Evolutionary conservation across 2,797 vertebrate species (phyloP), one percentile per base, ranked within the genome.

Genomic region (Chrysocyon brachyurus): DNA sequence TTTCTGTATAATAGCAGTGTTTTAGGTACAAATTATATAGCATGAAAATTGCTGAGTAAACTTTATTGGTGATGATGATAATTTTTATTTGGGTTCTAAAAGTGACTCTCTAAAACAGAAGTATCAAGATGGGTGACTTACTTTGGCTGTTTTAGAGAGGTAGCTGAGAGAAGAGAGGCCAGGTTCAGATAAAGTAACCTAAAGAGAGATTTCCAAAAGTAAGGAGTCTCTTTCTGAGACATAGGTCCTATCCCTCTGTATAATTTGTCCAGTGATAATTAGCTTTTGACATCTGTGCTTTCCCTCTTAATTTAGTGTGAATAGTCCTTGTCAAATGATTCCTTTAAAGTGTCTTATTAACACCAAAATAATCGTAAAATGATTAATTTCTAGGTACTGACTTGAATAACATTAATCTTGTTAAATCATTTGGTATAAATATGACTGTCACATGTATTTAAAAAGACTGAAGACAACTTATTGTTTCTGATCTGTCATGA

Each of bases 371-470:
- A 87, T 56, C 56, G 33, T 90, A 59, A 96, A 82, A 75, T 92
- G 75, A 97, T 97, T 96, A 93, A 95, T 93, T 97, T 96, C 73
- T 87, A 81, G 78, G 78, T 88, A 36, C 64, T 83, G 70, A 68
- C 33, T 96, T 92, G 72, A 96, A 91, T 94, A 96, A 24, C 26
- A 90, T 91, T 85, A 96, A 96, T 94, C 95, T 82, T 91, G 59
- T n/a, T 59, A 78, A 87, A 83, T 97, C 49, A 75, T 90, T 95
- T 85, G 28, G 56, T 82, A 84, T 93, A 85, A 97, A 96, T 95
- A 79, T 95, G 79, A 90, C 89, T 97, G 84, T 96, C 87, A 52
- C 54, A 33, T 64, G 26, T 87, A 56, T 87, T 97, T 95, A 40
- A 70, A 79, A 87, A 91, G 61, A 82, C 61, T 75, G 28, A 92